Evolutionary conservation across 2,797 vertebrate genomes (phyloP), one percentile per base, ranked within the genome.

Genomic region (Valencia hispanica): DNA sequence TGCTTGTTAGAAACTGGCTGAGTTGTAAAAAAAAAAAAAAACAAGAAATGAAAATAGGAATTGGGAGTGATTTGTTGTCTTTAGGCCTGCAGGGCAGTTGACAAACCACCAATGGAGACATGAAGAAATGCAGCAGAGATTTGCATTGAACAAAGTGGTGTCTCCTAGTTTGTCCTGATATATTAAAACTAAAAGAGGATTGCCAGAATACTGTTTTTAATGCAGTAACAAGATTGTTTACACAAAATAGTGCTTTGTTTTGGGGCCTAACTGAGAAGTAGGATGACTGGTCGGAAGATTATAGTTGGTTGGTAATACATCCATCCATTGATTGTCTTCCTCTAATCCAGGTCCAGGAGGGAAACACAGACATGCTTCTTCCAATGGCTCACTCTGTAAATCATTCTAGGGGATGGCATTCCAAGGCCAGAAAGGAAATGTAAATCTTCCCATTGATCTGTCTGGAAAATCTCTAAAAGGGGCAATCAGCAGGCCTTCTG

Each of bases 71-170:
- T 94, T 93, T 92, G 83, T 87, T 88, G 86, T 89, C 86, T 93
- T 90, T 87, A 89, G 85, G 89, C 91, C 93, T 92, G 91, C 84
- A 86, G 92, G 94, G 92, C 92, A 88, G 88, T 93, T 93, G 92
- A 93, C 91, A 94, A 94, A 94, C 92, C 90, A 93, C 93, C 94
- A 93, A 94, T 91, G 92, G 94, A 94, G 92, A 94, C 92, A 92
- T 74, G 59, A 82, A 93, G 86, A 84, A 92, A 93, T 90, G 89
- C 91, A 86, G 80, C 72, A 78, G 80, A 87, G 86, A 95, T 95
- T 94, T 95, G 92, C 92, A 94, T 95, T 95, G 93, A 91, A 95
- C 94, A 95, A 94, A 94, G 89, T 89, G 88, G 90, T 81, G 91
- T 93, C 92, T 95, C 89, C 88, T 90, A 84, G 87, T 88, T 88